Percentiles rank a stretch among this genome's conserved stretches.
Conservation (phyloP, 2,888 invertebrate species). For the Synergus japonicus region DNA sequence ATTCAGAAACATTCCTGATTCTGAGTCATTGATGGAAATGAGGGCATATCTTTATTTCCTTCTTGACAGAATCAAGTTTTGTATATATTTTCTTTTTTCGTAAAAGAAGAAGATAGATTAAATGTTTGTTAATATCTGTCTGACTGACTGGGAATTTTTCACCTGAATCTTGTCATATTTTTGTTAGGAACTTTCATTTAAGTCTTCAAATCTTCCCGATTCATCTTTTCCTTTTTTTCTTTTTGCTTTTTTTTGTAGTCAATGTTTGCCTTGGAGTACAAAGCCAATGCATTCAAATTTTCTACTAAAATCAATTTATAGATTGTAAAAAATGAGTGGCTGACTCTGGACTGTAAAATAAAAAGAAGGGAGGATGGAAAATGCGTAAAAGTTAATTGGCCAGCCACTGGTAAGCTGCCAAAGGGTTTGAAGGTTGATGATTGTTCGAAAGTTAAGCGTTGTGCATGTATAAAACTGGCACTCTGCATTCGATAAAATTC, state of each 20-base stretch:
- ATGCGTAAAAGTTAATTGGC: slow-evolving; percentile 48
- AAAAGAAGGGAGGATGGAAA: slow-evolving; percentile 7
- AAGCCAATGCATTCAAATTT: not conserved
- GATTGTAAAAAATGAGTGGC: not conserved
- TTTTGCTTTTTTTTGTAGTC: not conserved
- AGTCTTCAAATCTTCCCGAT: not conserved
- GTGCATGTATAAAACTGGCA: slow-evolving; percentile 57
- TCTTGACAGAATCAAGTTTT: not conserved
- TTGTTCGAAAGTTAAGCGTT: slow-evolving; percentile 60
- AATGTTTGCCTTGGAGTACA: not conserved
- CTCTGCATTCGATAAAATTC: slow-evolving; percentile 40
- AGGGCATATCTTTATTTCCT: not conserved
- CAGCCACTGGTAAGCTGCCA: slow-evolving; percentile 60
- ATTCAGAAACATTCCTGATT: not conserved
- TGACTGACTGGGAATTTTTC: not conserved
- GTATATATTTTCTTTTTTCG: not conserved
- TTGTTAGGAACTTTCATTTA: not conserved
- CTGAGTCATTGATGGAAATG: not conserved
- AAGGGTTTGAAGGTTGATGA: slow-evolving; percentile 57
- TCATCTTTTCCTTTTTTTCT: not conserved
- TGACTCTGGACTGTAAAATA: not conserved
- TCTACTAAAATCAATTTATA: not conserved
- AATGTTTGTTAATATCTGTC: not conserved
- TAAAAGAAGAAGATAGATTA: not conserved
- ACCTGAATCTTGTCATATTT: not conserved